Evolutionary conservation across 2,888 invertebrate species (phyloP), one percentile per base, ranked within the genome.

Genomic region (Platycheirus albimanus): DNA sequence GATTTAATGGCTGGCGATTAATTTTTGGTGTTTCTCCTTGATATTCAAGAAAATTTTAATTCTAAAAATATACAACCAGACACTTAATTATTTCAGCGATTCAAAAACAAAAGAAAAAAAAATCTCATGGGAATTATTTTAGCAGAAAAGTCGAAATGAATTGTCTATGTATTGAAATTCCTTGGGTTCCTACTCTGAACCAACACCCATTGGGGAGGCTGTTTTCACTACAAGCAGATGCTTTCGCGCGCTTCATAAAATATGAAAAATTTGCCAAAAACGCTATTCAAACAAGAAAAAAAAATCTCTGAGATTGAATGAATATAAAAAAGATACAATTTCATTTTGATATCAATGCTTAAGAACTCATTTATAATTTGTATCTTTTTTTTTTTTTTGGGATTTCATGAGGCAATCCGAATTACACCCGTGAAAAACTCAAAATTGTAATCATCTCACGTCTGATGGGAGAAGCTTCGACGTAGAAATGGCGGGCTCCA

Each of bases 41-140:
- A 58, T 58, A 19, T 61, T 61, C 17, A 45, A 61, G 19, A 45
- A 61, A 61, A 28, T 45, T 33, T 19, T 13, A 49, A 19, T 41
- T 71, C 80, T 81, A 81, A 66, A 81, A 75, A 81, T 81, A 81
- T 45, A 24, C 36, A 19, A 10, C 11, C 51, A 75, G 80, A 80
- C 75, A 75, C 64, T 66, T 75, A 80, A 80, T 75, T 75, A 80
- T 80, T 51, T 64, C 36, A 58, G 43, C 36, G 70, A 75, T 75
- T 69, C 64, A 28, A 64, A 70, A 75, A 33, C n/a, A n/a, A 24
- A 24, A 24, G 6, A 24, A 24, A 24, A 24, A 24, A 24, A 6
- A 47, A 69, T 69, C 63, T 69, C 56, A 63, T 70, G 75, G 61
- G 79, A 74, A 79, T 72, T 75, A 33, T 45, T 56, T 70, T 63